phyloP scores from a whole-genome alignment of 1,140 invertebrate genomes.

The Varroa destructor region DNA sequence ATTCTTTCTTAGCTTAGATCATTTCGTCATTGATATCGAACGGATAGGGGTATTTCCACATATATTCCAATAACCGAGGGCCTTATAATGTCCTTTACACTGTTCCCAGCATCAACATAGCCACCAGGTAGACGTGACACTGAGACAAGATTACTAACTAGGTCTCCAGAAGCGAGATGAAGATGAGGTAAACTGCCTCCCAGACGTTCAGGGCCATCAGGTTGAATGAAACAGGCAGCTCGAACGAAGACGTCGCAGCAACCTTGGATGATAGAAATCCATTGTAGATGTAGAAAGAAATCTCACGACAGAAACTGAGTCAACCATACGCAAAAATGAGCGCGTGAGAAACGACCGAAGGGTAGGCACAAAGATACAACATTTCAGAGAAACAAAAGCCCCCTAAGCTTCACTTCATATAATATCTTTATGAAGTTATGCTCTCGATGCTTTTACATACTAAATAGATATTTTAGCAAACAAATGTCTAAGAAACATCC shows the following conservation, averaged over 20 bases:
- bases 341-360: too few relatives aligned
- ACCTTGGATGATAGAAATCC: conserved; percentile 7
- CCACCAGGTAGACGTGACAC: too few relatives aligned
- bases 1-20: too few relatives aligned
- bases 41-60: too few relatives aligned
- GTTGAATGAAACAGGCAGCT: neutral
- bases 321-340: neutral
- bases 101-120: too few relatives aligned
- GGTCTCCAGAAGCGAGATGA: conserved; percentile 20
- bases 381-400: too few relatives aligned
- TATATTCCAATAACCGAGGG: too few relatives aligned
- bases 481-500: neutral
- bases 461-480: neutral
- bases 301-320: neutral
- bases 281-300: conserved; percentile 20
- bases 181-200: conserved; percentile 12
- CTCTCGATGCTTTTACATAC: neutral
- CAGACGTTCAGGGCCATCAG: conserved; percentile 21
- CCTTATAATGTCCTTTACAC: too few relatives aligned
- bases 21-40: too few relatives aligned
- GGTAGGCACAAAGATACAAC: too few relatives aligned
- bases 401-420: too few relatives aligned
- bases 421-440: too few relatives aligned
- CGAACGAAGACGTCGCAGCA: conserved; percentile 11
- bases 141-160: neutral